Percentiles rank a stretch among this genome's conserved stretches.
phyloP scores from a whole-genome alignment of 2,888 invertebrate species.

The Aproaerema taeniolella region DNA sequence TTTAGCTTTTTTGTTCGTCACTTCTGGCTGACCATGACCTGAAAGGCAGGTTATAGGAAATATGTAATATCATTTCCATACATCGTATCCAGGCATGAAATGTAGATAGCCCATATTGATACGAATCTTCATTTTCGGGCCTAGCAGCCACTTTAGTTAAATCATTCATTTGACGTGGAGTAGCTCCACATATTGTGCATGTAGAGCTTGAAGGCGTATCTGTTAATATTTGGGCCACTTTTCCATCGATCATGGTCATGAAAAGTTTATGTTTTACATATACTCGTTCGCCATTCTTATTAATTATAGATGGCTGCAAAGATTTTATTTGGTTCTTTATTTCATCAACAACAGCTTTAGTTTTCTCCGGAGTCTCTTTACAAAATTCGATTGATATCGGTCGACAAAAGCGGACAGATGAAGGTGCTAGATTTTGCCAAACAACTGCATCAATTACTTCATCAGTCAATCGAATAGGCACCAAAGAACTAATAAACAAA shows the following conservation, averaged over 20 bases:
- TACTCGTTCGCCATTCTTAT: conserved; percentile 15
- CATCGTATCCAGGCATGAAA: conserved; percentile 13
- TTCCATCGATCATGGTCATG: conserved; percentile 26
- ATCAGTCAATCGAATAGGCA: no score
- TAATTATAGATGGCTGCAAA: conserved; percentile 17
- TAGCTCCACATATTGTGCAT: conserved; percentile 22
- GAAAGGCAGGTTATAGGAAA: conserved; percentile 2
- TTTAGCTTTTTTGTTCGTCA: conserved; percentile 10
- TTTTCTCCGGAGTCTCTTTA: conserved; percentile 19
- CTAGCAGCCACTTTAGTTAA: conserved; percentile 1
- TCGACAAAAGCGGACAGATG: no score
- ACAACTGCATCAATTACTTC: no score
- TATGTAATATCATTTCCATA: conserved; percentile 12
- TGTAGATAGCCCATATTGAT: conserved; percentile 9
- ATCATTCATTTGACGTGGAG: conserved; percentile 21
- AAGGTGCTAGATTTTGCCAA: no score
- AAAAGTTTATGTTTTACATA: conserved; percentile 21
- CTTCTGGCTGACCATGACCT: conserved; percentile 13
- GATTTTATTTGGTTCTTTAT: conserved; percentile 12
- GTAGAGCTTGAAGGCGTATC: conserved; percentile 18
- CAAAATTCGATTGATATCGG: conserved; percentile 12
- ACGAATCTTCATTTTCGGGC: conserved; percentile 4
- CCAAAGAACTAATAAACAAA: no score
- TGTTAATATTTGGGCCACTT: conserved; percentile 21
- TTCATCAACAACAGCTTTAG: conserved; percentile 17